Conservation (phyloP, 2,797 vertebrate genomes). For the Notolepis coatsorum region DNA sequence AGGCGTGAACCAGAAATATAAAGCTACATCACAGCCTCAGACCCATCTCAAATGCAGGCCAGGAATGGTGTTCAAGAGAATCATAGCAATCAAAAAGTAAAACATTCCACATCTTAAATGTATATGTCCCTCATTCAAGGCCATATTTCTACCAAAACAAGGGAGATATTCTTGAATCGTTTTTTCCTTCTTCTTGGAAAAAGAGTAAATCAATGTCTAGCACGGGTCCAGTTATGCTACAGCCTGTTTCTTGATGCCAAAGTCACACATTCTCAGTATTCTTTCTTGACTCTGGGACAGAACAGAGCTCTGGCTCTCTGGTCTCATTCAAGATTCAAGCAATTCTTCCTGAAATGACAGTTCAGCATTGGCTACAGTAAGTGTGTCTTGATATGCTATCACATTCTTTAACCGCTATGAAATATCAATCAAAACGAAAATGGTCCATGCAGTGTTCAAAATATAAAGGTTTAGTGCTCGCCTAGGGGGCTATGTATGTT, state of each 20-base stretch:
- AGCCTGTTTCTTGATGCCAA: not conserved
- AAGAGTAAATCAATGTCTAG: slow-evolving; percentile 25
- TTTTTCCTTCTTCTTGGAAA: slow-evolving; percentile 10
- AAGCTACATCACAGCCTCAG: no score
- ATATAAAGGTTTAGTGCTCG: no score
- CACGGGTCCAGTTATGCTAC: not conserved
- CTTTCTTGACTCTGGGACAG: not conserved
- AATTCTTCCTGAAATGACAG: not conserved
- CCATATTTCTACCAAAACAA: not conserved
- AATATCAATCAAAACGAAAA: no score
- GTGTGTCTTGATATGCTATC: no score
- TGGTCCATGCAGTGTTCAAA: no score
- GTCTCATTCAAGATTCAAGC: not conserved
- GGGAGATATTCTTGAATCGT: slow-evolving; percentile 1
- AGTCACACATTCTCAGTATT: not conserved
- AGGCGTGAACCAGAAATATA: no score
- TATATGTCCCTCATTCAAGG: slow-evolving; percentile 12
- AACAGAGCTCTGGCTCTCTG: not conserved
- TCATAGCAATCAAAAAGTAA: slow-evolving; percentile 12
- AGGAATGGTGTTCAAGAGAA: slow-evolving; percentile 8
- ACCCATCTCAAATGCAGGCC: slow-evolving; percentile 7
- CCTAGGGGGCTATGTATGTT: no score
- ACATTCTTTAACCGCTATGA: no score
- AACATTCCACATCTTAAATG: slow-evolving; percentile 24
- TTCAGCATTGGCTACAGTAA: no score